phyloP scores from a whole-genome alignment of 2,113 vertebrate genomes.

The Ia io region DNA sequence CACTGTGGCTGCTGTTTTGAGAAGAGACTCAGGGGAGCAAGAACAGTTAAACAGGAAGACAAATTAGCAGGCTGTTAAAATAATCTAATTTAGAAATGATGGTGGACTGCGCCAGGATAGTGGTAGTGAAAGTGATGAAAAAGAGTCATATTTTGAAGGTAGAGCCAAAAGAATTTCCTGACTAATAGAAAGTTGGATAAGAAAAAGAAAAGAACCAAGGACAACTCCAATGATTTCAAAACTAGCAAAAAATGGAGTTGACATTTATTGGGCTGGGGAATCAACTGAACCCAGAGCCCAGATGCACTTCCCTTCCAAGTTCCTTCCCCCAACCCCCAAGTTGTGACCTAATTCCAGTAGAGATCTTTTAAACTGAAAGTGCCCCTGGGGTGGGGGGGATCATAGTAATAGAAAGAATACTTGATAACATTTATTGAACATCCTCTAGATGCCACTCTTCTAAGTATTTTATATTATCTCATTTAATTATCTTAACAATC shows the following conservation, averaged over 20 bases:
- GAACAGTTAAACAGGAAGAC: not conserved
- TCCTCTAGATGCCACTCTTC: not conserved
- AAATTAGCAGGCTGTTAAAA: not conserved
- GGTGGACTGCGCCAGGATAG: not conserved
- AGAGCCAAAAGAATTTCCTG: not conserved
- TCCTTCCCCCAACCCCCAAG: not conserved
- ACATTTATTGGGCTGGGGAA: not conserved
- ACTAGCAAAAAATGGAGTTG: not conserved
- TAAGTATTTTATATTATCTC: not conserved
- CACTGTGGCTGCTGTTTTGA: not conserved
- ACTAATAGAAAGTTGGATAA: not conserved
- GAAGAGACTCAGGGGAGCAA: not conserved
- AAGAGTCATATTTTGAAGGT: not conserved
- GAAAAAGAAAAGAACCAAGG: not conserved
- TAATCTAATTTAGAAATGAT: not conserved
- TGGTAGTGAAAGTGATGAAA: not conserved
- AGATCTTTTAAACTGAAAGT: conserved; percentile 1
- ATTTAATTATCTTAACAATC: not conserved
- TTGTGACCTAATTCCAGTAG: not conserved
- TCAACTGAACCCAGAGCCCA: not conserved
- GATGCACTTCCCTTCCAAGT: not conserved
- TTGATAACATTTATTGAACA: not conserved
- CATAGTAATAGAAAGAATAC: not conserved
- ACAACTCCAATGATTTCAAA: not conserved
- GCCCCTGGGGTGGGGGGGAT: not conserved